Base-by-base conservation (phyloP, 2,797 vertebrate genomes). In the Aplochiton taeniatus region DNA sequence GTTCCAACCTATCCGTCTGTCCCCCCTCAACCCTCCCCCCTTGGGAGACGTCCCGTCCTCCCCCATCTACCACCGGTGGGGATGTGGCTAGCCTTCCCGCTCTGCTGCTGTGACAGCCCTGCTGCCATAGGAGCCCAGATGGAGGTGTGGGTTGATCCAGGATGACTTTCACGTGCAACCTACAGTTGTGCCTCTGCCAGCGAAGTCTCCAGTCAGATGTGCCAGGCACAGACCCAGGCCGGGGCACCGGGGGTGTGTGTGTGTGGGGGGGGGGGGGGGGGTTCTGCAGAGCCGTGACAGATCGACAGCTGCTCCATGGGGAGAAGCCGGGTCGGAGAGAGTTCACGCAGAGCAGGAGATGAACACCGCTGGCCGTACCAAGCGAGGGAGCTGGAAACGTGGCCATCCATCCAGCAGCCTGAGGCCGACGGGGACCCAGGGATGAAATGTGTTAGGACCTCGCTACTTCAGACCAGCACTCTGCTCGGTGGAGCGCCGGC, bases 91-190 rank as follows among this genome's bases (percentile, higher is more conserved):
- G n/a, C 31, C 16, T n/a, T 17, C n/a, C 19, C 31, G 49, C 43
- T 74, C 75, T 79, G 74, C 74, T 80, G 50, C 50, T n/a, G 85
- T 86, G 87, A 85, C 87, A 87, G 80, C 66, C 53, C 69, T 58
- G 70, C 81, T 81, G 80, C 77, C 66, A 74, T 61, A 72, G 82
- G 77, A 83, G 73, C 79, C 63, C 83, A 81, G 85, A 85, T 86
- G 82, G 79, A 67, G 45, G 74, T 65, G 4, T 56, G 72, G 78
- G 74, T 84, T 82, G 82, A 87, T 85, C 75, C 63, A 66, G 76
- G 57, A 69, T 74, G 76, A 87, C 83, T 88, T 51, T 84, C 70
- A 60, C 57, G 46, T 70, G 84, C 64, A 52, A 59, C 64, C 57
- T 66, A 6, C 31, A 2, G 31, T 31, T 6, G 31, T 31, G 31